phyloP scores from a whole-genome alignment of 2,888 invertebrate species.

The Fragum whitleyi region DNA sequence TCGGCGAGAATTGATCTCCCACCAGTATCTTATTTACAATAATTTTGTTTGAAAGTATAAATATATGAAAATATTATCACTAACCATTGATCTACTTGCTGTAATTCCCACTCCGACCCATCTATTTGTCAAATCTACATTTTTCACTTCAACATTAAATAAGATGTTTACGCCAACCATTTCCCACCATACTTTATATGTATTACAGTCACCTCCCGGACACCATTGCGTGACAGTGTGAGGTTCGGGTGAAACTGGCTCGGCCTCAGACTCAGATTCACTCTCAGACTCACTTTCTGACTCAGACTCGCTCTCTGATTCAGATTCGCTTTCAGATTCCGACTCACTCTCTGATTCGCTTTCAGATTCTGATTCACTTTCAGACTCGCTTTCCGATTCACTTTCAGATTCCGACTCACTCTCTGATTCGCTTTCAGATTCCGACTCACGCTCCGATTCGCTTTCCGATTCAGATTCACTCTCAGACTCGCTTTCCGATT shows the following conservation, averaged over 20 bases:
- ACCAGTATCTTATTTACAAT: too few species aligned
- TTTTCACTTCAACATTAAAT: conserved; percentile 61
- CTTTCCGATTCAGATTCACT: background rate
- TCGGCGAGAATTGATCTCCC: too few species aligned
- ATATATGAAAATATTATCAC: background rate
- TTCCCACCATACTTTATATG: background rate
- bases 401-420: background rate
- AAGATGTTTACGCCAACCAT: background rate
- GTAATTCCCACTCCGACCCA: conserved; percentile 34
- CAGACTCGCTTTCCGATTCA: background rate
- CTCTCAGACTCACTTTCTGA: conserved; percentile 3
- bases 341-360: conserved; percentile 18
- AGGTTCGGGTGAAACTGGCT: background rate
- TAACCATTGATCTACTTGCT: conserved; percentile 20
- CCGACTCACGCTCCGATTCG: background rate
- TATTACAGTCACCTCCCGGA: background rate
- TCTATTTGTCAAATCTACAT: conserved; percentile 51
- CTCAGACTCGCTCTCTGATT: conserved; percentile 16
- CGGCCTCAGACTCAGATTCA: background rate
- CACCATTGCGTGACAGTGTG: conserved; percentile 3
- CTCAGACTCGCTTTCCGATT: background rate
- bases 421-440: background rate
- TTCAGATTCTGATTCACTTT: conserved; percentile 15
- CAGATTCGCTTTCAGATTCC: conserved; percentile 20
- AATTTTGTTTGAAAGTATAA: too few species aligned